These are phyloP conservation scores for Omphaloscelis lunosa DNA, from an alignment of 2,888 invertebrate species.

Conservation along the genomic window DNA sequence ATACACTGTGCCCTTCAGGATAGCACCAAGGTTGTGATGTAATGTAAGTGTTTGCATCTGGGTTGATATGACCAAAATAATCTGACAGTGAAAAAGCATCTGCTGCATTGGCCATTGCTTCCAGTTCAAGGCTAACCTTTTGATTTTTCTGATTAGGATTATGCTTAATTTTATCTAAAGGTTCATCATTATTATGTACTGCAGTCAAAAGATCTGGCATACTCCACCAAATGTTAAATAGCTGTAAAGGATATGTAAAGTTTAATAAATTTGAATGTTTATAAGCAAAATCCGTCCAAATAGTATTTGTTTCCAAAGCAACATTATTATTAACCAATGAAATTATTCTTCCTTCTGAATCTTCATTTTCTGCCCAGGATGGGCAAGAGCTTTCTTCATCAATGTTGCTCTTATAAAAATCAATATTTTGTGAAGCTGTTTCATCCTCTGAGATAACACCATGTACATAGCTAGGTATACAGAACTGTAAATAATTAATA, in stretches of 20 bases:
- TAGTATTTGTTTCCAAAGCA: constrained; percentile 55
- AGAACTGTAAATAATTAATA: constrained; percentile 94
- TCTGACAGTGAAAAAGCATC: constrained; percentile 86
- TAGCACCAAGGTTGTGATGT: constrained; percentile 80
- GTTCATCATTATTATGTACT: constrained; percentile 12
- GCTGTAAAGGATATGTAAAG: constrained; percentile 62
- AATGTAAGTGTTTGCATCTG: constrained; percentile 68
- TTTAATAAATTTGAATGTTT: constrained; percentile 63
- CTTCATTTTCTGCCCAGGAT: constrained; percentile 82
- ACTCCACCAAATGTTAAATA: constrained; percentile 85
- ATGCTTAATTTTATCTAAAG: constrained; percentile 52
- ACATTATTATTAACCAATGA: constrained; percentile 44
- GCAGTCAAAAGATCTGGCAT: constrained; percentile 74
- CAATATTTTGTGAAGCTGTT: constrained; percentile 70
- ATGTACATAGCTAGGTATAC: constrained; percentile 90
- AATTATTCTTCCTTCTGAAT: constrained; percentile 68
- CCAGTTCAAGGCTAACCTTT: constrained; percentile 63
- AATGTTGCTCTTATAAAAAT: constrained; percentile 69
- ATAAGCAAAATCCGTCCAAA: constrained; percentile 70
- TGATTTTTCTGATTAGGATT: constrained; percentile 59
- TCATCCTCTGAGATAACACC: constrained; percentile 65
- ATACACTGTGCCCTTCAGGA: constrained; percentile 80
- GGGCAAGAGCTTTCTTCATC: constrained; percentile 84
- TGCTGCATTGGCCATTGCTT: constrained; percentile 76
- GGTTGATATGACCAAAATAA: constrained; percentile 66